A percentile compares a stretch with the other conserved stretches of the same genome.
Conservation (phyloP, 92 coral and sea anemone genomes). For the Porites lobata region DNA sequence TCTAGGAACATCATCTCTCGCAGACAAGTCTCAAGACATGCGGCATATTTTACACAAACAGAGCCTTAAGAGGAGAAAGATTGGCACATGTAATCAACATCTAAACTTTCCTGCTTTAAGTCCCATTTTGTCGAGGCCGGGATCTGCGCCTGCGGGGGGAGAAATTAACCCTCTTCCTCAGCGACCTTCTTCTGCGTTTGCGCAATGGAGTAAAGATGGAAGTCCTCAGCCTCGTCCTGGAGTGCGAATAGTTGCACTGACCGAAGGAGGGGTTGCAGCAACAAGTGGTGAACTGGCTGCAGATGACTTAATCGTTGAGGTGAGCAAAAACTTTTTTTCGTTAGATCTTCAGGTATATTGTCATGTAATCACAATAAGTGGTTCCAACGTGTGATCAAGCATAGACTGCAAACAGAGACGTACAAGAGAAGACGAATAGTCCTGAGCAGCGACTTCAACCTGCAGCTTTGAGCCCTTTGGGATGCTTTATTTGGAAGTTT, state of each 20-base stretch:
- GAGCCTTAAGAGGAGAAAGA: conserved; percentile 38
- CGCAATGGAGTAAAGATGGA: conserved; percentile 72
- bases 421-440: too few relatives aligned
- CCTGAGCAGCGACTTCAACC: too few relatives aligned
- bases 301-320: conserved; percentile 91
- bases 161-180: conserved; percentile 42
- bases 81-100: not conserved
- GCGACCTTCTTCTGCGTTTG: conserved; percentile 75
- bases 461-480: too few relatives aligned
- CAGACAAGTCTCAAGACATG: conserved; percentile 13
- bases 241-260: conserved; percentile 81
- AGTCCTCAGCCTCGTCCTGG: conserved; percentile 83
- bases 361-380: too few relatives aligned
- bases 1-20: conserved; percentile 6
- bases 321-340: conserved; percentile 2
- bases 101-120: conserved; percentile 12
- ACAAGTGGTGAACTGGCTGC: conserved; percentile 47
- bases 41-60: conserved; percentile 45
- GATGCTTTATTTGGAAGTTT: too few relatives aligned
- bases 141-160: conserved; percentile 34
- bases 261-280: conserved; percentile 82
- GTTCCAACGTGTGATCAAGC: too few relatives aligned
- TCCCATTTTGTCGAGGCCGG: conserved; percentile 52
- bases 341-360: not conserved
- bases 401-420: too few relatives aligned